Base-by-base conservation (phyloP, 2,888 invertebrate genomes). In the Anticlea derivata region DNA sequence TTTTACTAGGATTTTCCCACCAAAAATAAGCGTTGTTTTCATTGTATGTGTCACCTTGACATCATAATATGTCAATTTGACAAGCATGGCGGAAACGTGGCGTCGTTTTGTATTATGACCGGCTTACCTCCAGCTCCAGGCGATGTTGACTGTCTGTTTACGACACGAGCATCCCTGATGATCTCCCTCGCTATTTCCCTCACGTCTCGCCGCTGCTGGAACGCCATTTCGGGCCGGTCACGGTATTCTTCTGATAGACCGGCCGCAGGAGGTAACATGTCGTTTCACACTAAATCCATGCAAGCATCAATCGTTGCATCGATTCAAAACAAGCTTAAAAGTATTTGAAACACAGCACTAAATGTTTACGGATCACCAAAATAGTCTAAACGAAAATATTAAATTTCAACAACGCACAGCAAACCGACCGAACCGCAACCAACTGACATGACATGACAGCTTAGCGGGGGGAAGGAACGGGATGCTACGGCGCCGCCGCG, bases 71-170 rank as follows among this genome's bases (percentile, higher is more conserved):
- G 91, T 91, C 91, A 91, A 80, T 78, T 77, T 91, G 91, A 91
- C 91, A 91, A 83, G 83, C 79, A 86, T 88, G 89, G 89, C 88
- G 84, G 85, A 88, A 90, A 89, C 90, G 90, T 90, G 90, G 89
- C 91, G 89, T 90, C 89, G 83, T 80, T 81, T 83, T 78, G 73
- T 75, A 70, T 71, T 70, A 65, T 66, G 66, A 68, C 79, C 78
- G 76, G 77, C 86, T 84, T 78, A 91, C 90, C 89, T 85, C 86
- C 88, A 72, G 86, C 88, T 83, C 86, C 88, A 72, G 90, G 87
- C 60, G 91, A 90, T 73, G 86, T 78, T 57, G 87, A 83, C 53
- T 85, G 82, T 76, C 86, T 85, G 74, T 78, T 83, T 51, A 80
- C 76, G 50, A 89, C 83, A 46, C 85, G 79, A 34, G 86, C 83